Base-by-base conservation (phyloP, 92 coral and sea anemone species). In the Montipora capitata region DNA sequence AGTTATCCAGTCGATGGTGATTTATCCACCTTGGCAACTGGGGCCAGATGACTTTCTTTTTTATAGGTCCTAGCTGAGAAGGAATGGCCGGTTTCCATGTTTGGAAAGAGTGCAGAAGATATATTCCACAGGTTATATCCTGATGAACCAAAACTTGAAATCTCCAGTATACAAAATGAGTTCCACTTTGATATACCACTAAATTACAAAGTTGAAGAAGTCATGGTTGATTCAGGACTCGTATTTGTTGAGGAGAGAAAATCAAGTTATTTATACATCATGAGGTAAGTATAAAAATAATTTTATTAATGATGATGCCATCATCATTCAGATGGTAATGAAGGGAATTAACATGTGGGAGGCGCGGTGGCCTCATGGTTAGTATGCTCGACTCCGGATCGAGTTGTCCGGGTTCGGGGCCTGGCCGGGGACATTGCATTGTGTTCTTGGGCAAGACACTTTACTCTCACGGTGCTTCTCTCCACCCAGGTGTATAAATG, bases 121-220 rank as follows among this genome's bases (percentile, higher is more conserved):
- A 88, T 96, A 11, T 96, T 96, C 83, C 90, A 74, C 56, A 88
- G 81, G 57, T 84, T 96, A 58, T 96, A 96, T 57, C 94, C 96
- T 7, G 49, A 82, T 17, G 96, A 96, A 49, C 93, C 85, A 58
- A 64, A 80, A 54, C 52, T 96, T 43, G 71, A 57, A 59, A 83
- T 94, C 79, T 83, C 87, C 4, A 73, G 76, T 16, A 72, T 96
- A 39, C 98, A 96, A 76, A 94, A 96, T 85, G 97, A 94, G 92
- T 92, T 90, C 77, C 97, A 94, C 77, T 96, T 94, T 85, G 99
- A 96, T 75, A 74, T 96, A 48, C 96, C 94, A 4, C 76, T 85
- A 52, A 91, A 83, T 83, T 96, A 96, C 85, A 79, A 79, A 81
- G 97, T 90, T 42, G 91, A 90, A 0, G 99, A 96, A 63, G 81